These are phyloP conservation scores for Micrastur ruficollis DNA, from an alignment of 2,797 vertebrate genomes.

Conservation along the genomic window DNA sequence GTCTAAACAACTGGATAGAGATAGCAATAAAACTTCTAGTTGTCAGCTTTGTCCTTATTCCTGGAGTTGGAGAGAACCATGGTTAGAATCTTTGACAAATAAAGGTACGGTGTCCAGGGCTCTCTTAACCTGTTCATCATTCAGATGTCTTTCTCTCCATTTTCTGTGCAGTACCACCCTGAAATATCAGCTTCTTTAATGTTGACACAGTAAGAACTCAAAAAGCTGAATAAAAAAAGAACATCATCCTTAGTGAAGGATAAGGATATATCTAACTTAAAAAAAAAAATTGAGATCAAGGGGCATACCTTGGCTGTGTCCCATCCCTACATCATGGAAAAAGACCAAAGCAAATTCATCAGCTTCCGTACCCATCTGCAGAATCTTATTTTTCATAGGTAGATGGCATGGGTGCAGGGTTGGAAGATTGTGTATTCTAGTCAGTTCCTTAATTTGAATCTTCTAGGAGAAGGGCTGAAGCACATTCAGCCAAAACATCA, in stretches of 20 bases:
- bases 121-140: not conserved
- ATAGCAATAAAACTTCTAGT: not conserved
- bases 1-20: not conserved
- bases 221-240: not conserved
- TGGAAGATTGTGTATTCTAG: not conserved
- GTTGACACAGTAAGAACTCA: not conserved
- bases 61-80: not conserved
- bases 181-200: not conserved
- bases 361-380: not conserved
- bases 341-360: not conserved
- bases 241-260: not conserved
- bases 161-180: not conserved
- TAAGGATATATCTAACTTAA: not conserved
- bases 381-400: not conserved
- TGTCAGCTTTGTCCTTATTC: not conserved
- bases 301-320: not conserved
- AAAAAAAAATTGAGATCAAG: not conserved
- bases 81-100: not conserved
- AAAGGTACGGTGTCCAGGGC: not conserved
- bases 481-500: not conserved
- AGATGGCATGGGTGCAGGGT: not conserved
- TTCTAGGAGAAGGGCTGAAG: not conserved
- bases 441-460: not conserved
- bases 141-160: not conserved
- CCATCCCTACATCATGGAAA: not conserved